phyloP scores from a whole-genome alignment of 2,797 vertebrate genomes.

The Sphenopsis melanotis region DNA sequence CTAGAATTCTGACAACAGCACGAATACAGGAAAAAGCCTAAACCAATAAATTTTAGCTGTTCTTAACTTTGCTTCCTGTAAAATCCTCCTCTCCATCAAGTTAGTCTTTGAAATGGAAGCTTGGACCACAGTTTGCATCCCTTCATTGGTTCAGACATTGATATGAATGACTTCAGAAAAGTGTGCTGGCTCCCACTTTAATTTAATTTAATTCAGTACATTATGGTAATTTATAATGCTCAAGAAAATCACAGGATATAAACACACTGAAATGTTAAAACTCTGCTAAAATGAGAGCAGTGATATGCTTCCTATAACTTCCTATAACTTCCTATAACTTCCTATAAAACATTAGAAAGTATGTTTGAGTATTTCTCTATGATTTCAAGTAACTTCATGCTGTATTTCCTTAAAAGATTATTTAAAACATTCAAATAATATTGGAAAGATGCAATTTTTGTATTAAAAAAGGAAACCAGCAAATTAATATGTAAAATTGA shows the following conservation, averaged over 20 bases:
- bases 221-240: background rate
- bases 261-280: background rate
- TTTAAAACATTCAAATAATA: background rate
- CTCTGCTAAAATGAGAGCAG: background rate
- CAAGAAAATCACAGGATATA: background rate
- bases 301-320: background rate
- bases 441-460: background rate
- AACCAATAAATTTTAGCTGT: background rate
- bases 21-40: background rate
- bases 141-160: background rate
- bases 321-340: background rate
- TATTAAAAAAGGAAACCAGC: background rate
- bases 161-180: background rate
- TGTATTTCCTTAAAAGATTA: background rate
- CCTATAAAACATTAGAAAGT: background rate
- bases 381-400: background rate
- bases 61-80: background rate
- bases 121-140: background rate
- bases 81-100: background rate
- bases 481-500: background rate
- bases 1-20: conserved; percentile 18
- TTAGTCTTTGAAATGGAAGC: background rate
- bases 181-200: background rate
- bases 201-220: background rate
- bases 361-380: background rate